A percentile compares a stretch with the other conserved stretches of the same genome.
phyloP scores from a whole-genome alignment of 2,888 invertebrate genomes.

The Polyommatus iphigenia region DNA sequence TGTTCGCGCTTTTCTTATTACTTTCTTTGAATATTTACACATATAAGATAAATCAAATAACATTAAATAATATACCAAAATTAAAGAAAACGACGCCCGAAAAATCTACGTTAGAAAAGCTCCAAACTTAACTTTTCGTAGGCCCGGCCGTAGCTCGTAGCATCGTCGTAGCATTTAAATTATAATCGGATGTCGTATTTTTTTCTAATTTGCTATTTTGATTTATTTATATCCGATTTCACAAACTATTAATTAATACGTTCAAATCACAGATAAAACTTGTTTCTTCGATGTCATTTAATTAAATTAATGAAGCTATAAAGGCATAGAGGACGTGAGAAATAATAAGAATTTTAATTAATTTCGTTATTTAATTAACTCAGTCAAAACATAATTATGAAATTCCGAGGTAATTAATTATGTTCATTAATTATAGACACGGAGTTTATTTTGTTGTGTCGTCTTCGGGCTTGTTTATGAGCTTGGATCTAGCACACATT shows the following conservation, averaged over 20 bases:
- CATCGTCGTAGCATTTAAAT: background rate
- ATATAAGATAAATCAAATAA: background rate
- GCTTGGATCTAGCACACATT: conserved; percentile 14
- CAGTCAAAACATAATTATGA: conserved; percentile 19
- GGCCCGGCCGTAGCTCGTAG: conserved; percentile 12
- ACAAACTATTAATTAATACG: background rate
- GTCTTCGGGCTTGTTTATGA: background rate
- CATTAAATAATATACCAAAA: background rate
- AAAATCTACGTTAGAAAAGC: background rate
- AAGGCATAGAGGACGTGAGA: conserved; percentile 20
- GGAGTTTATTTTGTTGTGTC: conserved; percentile 21
- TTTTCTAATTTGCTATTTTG: background rate
- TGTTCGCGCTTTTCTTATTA: background rate
- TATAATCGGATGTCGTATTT: background rate
- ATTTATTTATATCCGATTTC: background rate
- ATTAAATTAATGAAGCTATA: conserved; percentile 5
- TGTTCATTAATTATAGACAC: conserved; percentile 18
- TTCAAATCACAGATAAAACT: background rate
- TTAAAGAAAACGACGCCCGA: background rate
- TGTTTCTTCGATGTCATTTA: background rate
- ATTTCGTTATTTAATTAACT: conserved; percentile 14
- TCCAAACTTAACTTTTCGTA: conserved; percentile 3
- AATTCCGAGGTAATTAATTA: conserved; percentile 25
- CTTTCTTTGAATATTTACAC: background rate
- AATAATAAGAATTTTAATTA: conserved; percentile 25